These are phyloP conservation scores for Hippocampus kuda DNA, from an alignment of 2,797 vertebrate genomes.

Conservation along the genomic window DNA sequence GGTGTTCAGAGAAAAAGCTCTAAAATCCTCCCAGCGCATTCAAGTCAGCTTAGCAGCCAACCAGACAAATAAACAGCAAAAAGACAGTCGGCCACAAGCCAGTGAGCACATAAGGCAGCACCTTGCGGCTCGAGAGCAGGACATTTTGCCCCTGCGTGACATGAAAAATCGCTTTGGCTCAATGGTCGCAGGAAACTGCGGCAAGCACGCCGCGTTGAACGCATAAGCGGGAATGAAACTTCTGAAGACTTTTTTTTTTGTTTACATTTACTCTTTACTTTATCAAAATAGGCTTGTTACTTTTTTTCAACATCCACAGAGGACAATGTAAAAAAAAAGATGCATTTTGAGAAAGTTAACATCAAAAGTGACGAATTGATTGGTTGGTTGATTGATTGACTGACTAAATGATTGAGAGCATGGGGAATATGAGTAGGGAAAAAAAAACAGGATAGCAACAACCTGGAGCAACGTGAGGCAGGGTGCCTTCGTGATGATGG, in stretches of 20 bases:
- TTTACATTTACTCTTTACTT: too few relatives aligned
- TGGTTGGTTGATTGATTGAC: too few relatives aligned
- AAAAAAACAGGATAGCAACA: background rate
- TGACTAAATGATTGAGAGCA: too few relatives aligned
- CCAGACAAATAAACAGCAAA: background rate
- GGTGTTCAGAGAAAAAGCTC: background rate
- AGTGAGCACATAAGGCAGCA: background rate
- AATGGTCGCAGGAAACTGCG: background rate
- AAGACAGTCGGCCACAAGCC: background rate
- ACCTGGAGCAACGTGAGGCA: too few relatives aligned
- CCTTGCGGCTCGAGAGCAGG: background rate
- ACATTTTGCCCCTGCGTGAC: background rate
- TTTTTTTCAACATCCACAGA: too few relatives aligned
- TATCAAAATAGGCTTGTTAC: too few relatives aligned
- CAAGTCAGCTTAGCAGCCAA: background rate
- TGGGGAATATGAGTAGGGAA: too few relatives aligned
- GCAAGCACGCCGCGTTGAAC: background rate
- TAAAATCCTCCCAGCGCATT: background rate
- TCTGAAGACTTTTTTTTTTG: too few relatives aligned
- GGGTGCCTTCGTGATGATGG: too few relatives aligned
- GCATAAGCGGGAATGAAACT: background rate
- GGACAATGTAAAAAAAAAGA: too few relatives aligned
- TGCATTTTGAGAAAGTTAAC: too few relatives aligned
- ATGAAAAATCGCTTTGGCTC: background rate
- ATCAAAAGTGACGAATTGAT: too few relatives aligned